Base-by-base conservation (phyloP, 2,797 vertebrate genomes). In the Malacoctenus gilli region DNA sequence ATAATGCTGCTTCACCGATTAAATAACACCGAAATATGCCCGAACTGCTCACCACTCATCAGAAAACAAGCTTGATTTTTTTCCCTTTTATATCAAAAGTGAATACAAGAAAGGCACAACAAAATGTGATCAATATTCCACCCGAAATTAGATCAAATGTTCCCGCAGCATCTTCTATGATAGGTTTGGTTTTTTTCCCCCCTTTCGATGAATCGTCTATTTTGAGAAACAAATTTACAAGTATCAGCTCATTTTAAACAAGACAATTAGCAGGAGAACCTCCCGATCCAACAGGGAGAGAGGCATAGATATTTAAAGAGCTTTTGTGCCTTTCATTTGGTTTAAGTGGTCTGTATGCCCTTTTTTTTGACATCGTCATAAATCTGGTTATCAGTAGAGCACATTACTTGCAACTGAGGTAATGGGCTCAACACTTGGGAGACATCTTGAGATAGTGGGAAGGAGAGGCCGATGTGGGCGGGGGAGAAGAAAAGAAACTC, bases 341-440 rank as follows among this genome's bases (percentile, higher is more conserved):
- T 91, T 85, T 75, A 70, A 80, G 77, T 86, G 80, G 72, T 88
- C 82, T 73, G 50, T 80, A 85, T 84, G 87, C 88, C 89, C 89
- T 91, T 92, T 62, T 86, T 46, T 80, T 83, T 91, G 90, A 92
- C 92, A 93, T 92, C 90, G 61, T 92, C 64, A 82, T 91, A 90
- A 89, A 90, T 85, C 88, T 90, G 85, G 75, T 87, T 74, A 76
- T 77, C 81, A 75, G 74, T 71, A 63, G 66, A 88, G 51, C 60
- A 72, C 65, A 70, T 79, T 78, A 76, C 75, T 65, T 68, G 78
- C 55, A 57, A 71, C 32, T 60, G 56, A 83, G 79, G 67, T 78
- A 72, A 84, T 68, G 82, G 67, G 52, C 62, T 73, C 52, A 75
- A 79, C 68, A 41, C 72, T 69, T 75, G 54, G 60, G 70, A 85